A percentile compares a stretch with the other conserved stretches of the same genome.
These are phyloP conservation scores for Corydoras sp. DNA, from an alignment of 2,113 vertebrate species.

Conservation along the genomic window DNA sequence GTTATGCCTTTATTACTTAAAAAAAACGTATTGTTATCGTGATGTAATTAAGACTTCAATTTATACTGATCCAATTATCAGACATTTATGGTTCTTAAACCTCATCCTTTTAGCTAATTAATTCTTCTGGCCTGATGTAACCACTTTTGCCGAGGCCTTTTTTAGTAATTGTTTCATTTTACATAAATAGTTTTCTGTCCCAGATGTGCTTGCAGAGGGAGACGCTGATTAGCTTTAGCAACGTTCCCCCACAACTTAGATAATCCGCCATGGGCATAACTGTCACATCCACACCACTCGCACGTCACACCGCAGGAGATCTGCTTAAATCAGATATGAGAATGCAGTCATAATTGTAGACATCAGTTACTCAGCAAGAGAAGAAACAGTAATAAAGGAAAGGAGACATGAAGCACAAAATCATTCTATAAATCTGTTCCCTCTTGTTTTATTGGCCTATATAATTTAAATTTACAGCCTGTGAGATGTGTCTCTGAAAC, in stretches of 20 bases:
- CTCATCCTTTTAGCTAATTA: constrained; percentile 52
- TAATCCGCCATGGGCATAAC: constrained; percentile 47
- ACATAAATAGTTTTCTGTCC: constrained; percentile 41
- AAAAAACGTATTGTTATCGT: too few species aligned
- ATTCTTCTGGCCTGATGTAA: constrained; percentile 52
- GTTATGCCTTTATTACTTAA: constrained; percentile 44
- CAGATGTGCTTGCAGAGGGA: constrained; percentile 18
- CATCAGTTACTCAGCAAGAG: neutral
- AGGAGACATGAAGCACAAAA: neutral
- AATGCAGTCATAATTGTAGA: neutral
- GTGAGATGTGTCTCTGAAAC: too few species aligned
- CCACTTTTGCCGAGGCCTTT: constrained; percentile 52
- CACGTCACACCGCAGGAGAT: neutral
- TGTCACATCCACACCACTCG: neutral
- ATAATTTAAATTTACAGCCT: too few species aligned
- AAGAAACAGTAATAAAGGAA: neutral
- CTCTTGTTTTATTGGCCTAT: too few species aligned
- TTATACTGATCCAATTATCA: constrained; percentile 62
- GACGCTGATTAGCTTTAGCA: constrained; percentile 34
- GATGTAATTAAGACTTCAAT: constrained; percentile 48
- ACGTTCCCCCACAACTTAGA: constrained; percentile 44
- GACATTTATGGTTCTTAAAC: constrained; percentile 61
- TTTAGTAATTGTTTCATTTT: constrained; percentile 23
- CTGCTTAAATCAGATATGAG: neutral
- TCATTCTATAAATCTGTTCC: neutral